Evolutionary conservation across 2,797 vertebrate genomes (phyloP), one percentile per base, ranked within the genome.

Genomic region (Prunella strophiata): DNA sequence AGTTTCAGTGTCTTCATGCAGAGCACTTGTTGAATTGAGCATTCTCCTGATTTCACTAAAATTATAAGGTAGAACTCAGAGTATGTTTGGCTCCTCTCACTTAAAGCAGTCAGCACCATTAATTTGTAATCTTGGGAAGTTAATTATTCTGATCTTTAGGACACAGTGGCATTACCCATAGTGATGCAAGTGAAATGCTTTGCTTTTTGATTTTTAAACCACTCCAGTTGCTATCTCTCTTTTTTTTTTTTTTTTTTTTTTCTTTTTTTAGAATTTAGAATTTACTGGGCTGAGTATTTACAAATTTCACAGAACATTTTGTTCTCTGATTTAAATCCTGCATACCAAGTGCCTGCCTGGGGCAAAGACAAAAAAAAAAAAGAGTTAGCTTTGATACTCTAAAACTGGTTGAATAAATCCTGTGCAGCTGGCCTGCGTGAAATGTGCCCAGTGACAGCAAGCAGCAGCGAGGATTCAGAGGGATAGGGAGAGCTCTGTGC

Each of bases 351-450:
- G 55, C 67, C 73, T 89, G 92, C 95, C 94, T 94, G 63, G 80
- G 89, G 95, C 91, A 90, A 88, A 91, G 67, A 42, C 43, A 47
- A 91, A 83, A 68, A 89, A 43, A 67, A 71, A 82, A 61, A 67
- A 34, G 34, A 59, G 16, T 82, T 85, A 87, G 78, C 91, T 95
- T 93, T 93, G 94, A 92, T 96, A 80, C 81, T 96, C 78, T 65
- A 85, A 38, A 91, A 83, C 25, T 79, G 85, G 88, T 66, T 81
- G 89, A 91, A 78, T 94, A 96, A 96, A 92, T 96, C 94, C 91
- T 17, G 26, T 92, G 91, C 96, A 96, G 94, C 95, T 97, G 95
- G 95, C 88, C 80, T 94, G 92, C 16, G 1, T 94, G 91, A 96
- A 94, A 89, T 90, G 85, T 82, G 88, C 71, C 59, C 61, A 57